These are phyloP conservation scores for Cydia splendana DNA, from an alignment of 1,140 invertebrate species.

Conservation along the genomic window DNA sequence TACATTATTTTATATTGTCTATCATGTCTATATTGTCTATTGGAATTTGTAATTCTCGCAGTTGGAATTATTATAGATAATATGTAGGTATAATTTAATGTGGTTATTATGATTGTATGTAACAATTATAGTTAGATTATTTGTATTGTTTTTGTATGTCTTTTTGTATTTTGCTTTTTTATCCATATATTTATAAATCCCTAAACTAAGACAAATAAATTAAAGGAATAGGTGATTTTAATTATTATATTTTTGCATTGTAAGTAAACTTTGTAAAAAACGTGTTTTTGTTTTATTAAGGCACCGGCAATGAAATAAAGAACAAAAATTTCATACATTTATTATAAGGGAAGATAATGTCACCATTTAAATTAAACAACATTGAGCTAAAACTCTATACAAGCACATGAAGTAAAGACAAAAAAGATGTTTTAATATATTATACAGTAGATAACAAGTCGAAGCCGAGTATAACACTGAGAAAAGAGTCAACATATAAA, in stretches of 20 bases:
- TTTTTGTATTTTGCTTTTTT: no score
- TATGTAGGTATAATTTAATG: no score
- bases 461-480: constrained; percentile 8
- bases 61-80: no score
- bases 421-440: neutral
- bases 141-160: no score
- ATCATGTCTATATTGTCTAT: no score
- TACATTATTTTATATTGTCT: no score
- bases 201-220: no score
- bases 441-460: neutral
- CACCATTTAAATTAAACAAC: constrained; percentile 48
- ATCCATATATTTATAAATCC: no score
- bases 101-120: no score
- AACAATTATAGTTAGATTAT: no score
- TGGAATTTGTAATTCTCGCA: no score
- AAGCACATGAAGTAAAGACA: neutral
- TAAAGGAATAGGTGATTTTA: no score
- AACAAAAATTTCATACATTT: constrained; percentile 65
- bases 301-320: constrained; percentile 39
- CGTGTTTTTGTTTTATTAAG: neutral
- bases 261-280: neutral
- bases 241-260: neutral
- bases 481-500: constrained; percentile 8
- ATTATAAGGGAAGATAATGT: constrained; percentile 75
- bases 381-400: constrained; percentile 15